phyloP scores from a whole-genome alignment of 2,113 vertebrate species.

The Marmota monax region DNA sequence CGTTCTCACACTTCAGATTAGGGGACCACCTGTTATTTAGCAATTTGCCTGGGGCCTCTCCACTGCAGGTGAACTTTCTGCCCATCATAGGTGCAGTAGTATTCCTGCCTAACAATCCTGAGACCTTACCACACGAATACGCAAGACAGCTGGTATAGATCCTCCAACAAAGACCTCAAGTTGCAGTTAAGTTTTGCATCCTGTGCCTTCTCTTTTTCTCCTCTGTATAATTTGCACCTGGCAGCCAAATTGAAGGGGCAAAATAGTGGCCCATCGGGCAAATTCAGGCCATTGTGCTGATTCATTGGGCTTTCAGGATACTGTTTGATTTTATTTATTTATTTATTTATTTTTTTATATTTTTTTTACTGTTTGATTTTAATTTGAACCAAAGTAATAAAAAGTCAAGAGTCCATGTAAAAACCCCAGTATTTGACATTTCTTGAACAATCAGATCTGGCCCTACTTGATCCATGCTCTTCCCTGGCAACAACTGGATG shows the following conservation, averaged over 20 bases:
- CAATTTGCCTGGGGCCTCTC: not conserved
- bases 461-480: not conserved
- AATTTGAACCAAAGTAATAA: conserved; percentile 46
- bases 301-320: not conserved
- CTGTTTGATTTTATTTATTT: conserved; percentile 33
- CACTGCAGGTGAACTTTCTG: not conserved
- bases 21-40: too few relatives aligned
- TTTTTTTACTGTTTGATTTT: conserved; percentile 11
- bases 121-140: not conserved
- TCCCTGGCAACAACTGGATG: not conserved
- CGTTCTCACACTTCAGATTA: not conserved
- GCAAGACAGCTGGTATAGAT: accelerated
- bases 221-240: not conserved
- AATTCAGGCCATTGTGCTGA: not conserved
- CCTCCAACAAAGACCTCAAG: not conserved
- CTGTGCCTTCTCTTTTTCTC: not conserved
- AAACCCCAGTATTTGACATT: conserved; percentile 26
- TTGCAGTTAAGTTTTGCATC: not conserved
- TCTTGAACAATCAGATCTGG: conserved; percentile 19
- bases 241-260: not conserved
- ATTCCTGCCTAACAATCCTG: not conserved
- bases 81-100: not conserved
- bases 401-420: not conserved
- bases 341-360: too few relatives aligned
- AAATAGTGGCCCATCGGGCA: not conserved